phyloP scores from a whole-genome alignment of 2,888 invertebrate species.

The Sphaerophoria rueppellii region DNA sequence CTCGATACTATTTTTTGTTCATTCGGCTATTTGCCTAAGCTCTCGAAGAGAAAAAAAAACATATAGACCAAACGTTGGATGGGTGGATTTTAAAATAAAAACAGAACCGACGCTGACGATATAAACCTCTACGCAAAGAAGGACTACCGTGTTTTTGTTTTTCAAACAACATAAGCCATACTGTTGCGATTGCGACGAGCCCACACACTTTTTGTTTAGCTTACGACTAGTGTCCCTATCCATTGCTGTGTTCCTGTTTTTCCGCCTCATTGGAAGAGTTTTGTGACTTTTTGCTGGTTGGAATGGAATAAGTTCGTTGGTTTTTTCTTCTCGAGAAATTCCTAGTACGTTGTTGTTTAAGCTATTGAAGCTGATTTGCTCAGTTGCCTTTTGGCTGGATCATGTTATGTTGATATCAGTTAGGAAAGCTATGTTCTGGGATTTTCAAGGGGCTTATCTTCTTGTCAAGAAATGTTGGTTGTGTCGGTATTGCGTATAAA shows the following conservation, averaged over 20 bases:
- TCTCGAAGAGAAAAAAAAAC: background rate
- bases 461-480: constrained; percentile 1
- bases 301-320: constrained; percentile 15
- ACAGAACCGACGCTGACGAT: background rate
- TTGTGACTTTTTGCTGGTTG: constrained; percentile 7
- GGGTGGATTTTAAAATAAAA: background rate
- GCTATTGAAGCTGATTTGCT: constrained; percentile 36
- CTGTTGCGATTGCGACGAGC: constrained; percentile 1
- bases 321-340: background rate
- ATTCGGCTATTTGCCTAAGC: background rate
- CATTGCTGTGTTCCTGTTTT: constrained; percentile 21
- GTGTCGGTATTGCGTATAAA: background rate
- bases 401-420: constrained; percentile 45
- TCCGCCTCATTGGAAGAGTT: constrained; percentile 28
- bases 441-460: constrained; percentile 49
- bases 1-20: background rate
- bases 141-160: constrained; percentile 14
- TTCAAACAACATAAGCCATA: constrained; percentile 16
- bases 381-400: constrained; percentile 37
- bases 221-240: constrained; percentile 16
- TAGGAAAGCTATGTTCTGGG: constrained; percentile 24
- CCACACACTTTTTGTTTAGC: constrained; percentile 5
- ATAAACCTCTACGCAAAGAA: background rate
- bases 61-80: constrained; percentile 1
- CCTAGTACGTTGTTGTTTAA: background rate